These are phyloP conservation scores for Drosophila limbata DNA, from an alignment of 2,888 invertebrate species.

Conservation along the genomic window DNA sequence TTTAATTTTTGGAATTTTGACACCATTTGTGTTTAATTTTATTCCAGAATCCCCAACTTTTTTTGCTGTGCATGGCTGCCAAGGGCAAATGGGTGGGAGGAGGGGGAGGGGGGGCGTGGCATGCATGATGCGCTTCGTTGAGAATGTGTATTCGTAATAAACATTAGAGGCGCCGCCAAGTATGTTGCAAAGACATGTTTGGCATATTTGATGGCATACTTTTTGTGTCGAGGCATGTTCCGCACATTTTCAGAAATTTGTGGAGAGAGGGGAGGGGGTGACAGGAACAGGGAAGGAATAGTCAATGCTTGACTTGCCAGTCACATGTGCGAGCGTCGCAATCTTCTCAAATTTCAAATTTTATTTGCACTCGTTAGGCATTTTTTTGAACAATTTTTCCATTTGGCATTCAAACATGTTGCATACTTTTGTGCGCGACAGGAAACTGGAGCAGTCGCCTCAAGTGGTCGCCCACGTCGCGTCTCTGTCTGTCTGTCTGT, in stretches of 20 bases:
- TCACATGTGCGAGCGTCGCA: constrained; percentile 42
- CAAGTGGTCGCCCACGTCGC: constrained; percentile 66
- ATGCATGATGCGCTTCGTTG: no score
- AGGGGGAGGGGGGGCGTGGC: no score
- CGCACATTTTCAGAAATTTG: background rate
- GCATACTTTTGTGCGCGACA: constrained; percentile 62
- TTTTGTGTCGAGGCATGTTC: constrained; percentile 48
- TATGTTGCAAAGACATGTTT: constrained; percentile 66
- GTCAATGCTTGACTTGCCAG: constrained; percentile 33
- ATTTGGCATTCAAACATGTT: constrained; percentile 62
- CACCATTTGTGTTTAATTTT: no score
- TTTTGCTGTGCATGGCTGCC: background rate
- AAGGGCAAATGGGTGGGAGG: constrained; percentile 13
- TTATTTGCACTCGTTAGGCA: constrained; percentile 76
- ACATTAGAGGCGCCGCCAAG: constrained; percentile 62
- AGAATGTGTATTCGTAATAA: constrained; percentile 42
- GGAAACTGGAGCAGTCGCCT: constrained; percentile 66
- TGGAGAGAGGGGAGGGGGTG: background rate
- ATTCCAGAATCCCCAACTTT: no score
- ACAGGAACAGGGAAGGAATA: no score
- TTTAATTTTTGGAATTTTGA: no score
- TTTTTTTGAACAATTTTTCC: constrained; percentile 8
- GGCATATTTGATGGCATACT: constrained; percentile 80
- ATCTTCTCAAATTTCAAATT: constrained; percentile 62
- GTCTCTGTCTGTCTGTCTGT: constrained; percentile 10